Evolutionary conservation across 2,113 vertebrate species (phyloP).

Genomic region (Cephalopholis sonnerati): DNA sequence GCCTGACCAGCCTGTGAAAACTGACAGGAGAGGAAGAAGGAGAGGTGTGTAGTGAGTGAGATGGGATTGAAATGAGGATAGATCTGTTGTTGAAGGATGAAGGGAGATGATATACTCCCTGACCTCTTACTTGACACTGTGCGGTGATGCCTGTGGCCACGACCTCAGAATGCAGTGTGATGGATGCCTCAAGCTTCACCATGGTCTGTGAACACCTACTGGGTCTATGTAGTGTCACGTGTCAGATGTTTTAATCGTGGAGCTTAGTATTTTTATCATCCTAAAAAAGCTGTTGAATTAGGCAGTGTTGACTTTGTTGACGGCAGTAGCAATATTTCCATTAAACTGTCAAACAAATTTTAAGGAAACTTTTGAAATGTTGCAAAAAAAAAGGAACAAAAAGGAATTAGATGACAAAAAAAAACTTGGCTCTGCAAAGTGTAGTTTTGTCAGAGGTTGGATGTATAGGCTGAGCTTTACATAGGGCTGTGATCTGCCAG

Average conservation of each 20-base stretch:
- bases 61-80: slow-evolving; percentile 51
- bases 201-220: slow-evolving; percentile 25
- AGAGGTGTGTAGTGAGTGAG: slow-evolving; percentile 41
- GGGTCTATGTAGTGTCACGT: neutral
- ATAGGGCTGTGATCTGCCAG: too few species aligned
- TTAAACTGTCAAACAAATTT: too few species aligned
- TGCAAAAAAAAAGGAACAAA: too few species aligned
- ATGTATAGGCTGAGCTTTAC: too few species aligned
- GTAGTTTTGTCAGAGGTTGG: too few species aligned
- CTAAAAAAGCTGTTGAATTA: neutral
- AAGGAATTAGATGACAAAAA: too few species aligned
- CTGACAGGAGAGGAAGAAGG: slow-evolving; percentile 28
- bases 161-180: slow-evolving; percentile 38
- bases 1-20: slow-evolving; percentile 20
- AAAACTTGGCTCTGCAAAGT: too few species aligned
- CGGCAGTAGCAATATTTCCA: neutral
- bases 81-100: slow-evolving; percentile 64
- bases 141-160: slow-evolving; percentile 58
- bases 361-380: too few species aligned
- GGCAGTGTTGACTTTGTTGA: neutral
- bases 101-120: slow-evolving; percentile 43
- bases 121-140: slow-evolving; percentile 63
- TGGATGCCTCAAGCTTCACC: slow-evolving; percentile 23
- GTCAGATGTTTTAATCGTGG: slow-evolving; percentile 1
- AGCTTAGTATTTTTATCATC: neutral